Percentiles rank a stretch among this genome's conserved stretches.
Conservation (phyloP, 2,797 vertebrate species). For the Alauda arvensis region DNA sequence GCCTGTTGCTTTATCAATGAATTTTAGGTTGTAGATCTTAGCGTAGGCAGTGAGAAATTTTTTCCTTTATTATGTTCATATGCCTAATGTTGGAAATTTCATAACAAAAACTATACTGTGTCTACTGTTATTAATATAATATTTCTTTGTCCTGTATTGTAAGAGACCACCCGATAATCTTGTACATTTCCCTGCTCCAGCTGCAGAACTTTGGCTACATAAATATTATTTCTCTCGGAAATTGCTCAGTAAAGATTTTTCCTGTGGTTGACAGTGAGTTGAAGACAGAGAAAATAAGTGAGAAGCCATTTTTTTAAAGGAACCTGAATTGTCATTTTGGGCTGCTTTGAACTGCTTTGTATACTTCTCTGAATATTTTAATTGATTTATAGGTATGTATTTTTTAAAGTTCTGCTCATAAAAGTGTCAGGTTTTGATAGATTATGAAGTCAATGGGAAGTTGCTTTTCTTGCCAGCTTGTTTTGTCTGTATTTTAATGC, state of each 20-base stretch:
- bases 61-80: not conserved
- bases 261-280: conserved; percentile 15
- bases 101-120: not conserved
- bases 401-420: conserved; percentile 15
- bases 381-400: conserved; percentile 4
- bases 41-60: not conserved
- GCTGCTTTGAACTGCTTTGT: conserved; percentile 37
- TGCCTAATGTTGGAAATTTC: not conserved
- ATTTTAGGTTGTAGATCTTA: not conserved
- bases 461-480: conserved; percentile 14
- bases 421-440: conserved; percentile 19
- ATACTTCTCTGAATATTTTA: conserved; percentile 31
- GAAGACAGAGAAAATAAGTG: not conserved
- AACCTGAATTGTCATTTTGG: not conserved
- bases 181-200: not conserved
- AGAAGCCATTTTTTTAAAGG: conserved; percentile 35
- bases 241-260: conserved; percentile 30
- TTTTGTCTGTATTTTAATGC: conserved; percentile 35
- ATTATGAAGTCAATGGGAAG: not conserved
- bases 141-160: not conserved
- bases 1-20: not conserved
- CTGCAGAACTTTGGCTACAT: not conserved
- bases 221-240: conserved; percentile 28
- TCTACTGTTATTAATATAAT: not conserved
- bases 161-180: not conserved